Conservation (phyloP, 2,797 vertebrate genomes). For the Sebastes jordani region DNA sequence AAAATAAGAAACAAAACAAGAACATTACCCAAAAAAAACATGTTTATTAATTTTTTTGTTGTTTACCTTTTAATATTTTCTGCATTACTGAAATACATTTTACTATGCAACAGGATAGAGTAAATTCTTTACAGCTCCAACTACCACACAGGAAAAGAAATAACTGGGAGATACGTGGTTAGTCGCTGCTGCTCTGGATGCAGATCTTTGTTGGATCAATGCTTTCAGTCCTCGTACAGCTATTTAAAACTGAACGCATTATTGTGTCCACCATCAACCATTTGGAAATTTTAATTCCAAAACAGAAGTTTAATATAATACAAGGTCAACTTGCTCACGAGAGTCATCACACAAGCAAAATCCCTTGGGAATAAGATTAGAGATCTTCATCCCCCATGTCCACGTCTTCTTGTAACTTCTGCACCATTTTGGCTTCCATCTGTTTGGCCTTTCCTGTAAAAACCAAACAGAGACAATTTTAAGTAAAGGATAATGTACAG, state of each 20-base stretch:
- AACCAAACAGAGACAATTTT: neutral
- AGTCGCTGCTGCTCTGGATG: neutral
- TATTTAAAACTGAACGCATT: slow-evolving; percentile 2
- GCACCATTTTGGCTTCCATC: slow-evolving; percentile 97
- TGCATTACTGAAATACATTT: neutral
- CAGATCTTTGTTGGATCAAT: neutral
- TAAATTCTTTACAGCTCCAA: neutral
- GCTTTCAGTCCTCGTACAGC: neutral
- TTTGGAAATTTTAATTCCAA: slow-evolving; percentile 15
- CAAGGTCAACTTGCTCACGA: neutral
- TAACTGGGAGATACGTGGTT: neutral
- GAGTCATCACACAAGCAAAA: neutral
- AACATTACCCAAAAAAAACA: neutral
- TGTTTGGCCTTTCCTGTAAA: slow-evolving; percentile 88
- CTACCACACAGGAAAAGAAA: neutral
- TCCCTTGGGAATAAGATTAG: slow-evolving; percentile 13
- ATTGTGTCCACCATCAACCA: neutral
- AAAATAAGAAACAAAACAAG: neutral
- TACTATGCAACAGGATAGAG: neutral
- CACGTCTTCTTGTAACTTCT: slow-evolving; percentile 91
- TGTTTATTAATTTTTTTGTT: neutral
- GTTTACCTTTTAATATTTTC: slow-evolving; percentile 1
- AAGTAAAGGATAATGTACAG: neutral
- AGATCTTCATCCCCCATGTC: slow-evolving; percentile 86
- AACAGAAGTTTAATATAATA: slow-evolving; percentile 28